Conservation (phyloP, 2,113 vertebrate species). For the Probosciger aterrimus region DNA sequence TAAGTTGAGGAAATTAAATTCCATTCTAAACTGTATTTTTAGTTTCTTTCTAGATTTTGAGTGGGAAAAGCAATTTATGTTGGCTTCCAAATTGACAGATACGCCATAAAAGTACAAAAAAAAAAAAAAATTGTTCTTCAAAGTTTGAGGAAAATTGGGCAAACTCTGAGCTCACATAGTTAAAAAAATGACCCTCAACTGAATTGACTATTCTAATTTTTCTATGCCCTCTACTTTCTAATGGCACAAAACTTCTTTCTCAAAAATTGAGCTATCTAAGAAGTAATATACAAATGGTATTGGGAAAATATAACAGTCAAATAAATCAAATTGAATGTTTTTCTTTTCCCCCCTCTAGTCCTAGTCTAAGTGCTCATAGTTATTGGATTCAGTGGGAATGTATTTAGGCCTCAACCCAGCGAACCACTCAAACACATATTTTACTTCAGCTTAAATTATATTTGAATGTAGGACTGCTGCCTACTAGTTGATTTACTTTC, state of each 20-base stretch:
- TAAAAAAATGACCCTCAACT: background rate
- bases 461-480: background rate
- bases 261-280: background rate
- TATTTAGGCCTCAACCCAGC: background rate
- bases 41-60: background rate
- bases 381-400: background rate
- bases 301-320: background rate
- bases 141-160: background rate
- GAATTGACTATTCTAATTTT: background rate
- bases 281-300: background rate
- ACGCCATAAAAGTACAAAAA: background rate
- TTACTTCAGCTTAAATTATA: background rate
- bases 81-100: background rate
- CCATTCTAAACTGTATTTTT: background rate
- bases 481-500: background rate
- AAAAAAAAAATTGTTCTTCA: background rate
- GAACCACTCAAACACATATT: background rate
- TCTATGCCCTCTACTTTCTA: background rate
- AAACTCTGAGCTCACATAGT: background rate
- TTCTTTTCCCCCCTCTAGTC: background rate
- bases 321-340: background rate
- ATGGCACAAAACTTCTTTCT: background rate
- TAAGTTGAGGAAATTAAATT: background rate
- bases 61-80: background rate
- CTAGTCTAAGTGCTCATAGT: background rate